Percentiles rank a stretch among this genome's conserved stretches.
Conservation (phyloP, 2,888 invertebrate genomes). For the Brachyptera putata region DNA sequence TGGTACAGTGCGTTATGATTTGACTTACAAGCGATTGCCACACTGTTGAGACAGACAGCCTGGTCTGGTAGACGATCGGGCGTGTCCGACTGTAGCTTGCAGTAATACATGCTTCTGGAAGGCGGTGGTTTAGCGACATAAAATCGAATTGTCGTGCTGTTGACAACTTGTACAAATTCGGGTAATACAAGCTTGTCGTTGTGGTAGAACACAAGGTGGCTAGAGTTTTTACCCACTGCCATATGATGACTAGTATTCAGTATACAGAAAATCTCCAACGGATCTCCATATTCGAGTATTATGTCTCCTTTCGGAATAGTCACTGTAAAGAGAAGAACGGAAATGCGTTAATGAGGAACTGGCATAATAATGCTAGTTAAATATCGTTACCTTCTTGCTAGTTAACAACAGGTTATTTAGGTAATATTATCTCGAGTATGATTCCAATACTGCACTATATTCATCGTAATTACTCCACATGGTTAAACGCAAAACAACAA, state of each 20-base stretch:
- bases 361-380: no score
- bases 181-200: constrained; percentile 43
- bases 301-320: constrained; percentile 56
- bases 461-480: no score
- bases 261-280: constrained; percentile 61
- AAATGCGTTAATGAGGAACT: no score
- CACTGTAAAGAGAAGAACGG: constrained; percentile 35
- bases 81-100: constrained; percentile 47
- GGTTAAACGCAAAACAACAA: no score
- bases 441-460: no score
- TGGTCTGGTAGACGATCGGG: constrained; percentile 35
- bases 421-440: background rate
- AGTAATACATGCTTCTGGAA: constrained; percentile 53
- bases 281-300: constrained; percentile 54
- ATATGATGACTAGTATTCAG: constrained; percentile 49
- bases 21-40: constrained; percentile 57
- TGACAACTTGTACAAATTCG: constrained; percentile 52
- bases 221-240: constrained; percentile 51
- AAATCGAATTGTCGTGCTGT: constrained; percentile 59
- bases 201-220: constrained; percentile 48
- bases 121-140: constrained; percentile 53
- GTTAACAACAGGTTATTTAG: background rate
- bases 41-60: constrained; percentile 53
- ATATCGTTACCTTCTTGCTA: no score
- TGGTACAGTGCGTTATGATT: no score